A percentile compares a stretch with the other conserved stretches of the same genome.
Conservation (phyloP, 2,113 vertebrate species). For the Etheostoma spectabile region DNA sequence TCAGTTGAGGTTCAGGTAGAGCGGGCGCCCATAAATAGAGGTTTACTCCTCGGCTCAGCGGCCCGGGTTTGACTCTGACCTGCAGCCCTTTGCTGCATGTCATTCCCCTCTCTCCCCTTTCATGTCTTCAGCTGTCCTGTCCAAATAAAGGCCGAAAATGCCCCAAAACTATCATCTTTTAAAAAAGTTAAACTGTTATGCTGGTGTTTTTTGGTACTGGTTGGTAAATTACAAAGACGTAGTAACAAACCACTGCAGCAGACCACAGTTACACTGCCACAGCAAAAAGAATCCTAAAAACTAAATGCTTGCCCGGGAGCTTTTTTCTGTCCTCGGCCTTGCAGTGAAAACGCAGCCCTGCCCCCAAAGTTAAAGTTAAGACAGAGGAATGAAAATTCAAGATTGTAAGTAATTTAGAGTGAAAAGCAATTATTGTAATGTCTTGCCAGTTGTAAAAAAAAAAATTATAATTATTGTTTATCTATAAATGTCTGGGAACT, state of each 20-base stretch:
- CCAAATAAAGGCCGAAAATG: too few species aligned
- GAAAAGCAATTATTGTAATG: not conserved
- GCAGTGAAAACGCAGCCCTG: slow-evolving; percentile 18
- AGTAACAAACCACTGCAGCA: not conserved
- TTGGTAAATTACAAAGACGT: slow-evolving; percentile 2
- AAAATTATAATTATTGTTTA: not conserved
- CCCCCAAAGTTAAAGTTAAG: slow-evolving; percentile 6
- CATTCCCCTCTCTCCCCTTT: too few species aligned
- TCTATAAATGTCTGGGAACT: not conserved
- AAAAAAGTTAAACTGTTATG: not conserved
- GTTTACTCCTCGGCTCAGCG: too few species aligned
- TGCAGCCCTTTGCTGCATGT: too few species aligned
- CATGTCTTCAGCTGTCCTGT: too few species aligned
- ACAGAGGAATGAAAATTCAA: slow-evolving; percentile 23
- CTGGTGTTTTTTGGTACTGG: not conserved
- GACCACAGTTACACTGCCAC: slow-evolving; percentile 5
- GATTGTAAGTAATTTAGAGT: not conserved
- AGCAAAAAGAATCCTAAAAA: slow-evolving; percentile 10
- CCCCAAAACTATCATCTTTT: too few species aligned
- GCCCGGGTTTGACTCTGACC: too few species aligned
- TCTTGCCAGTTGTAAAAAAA: not conserved
- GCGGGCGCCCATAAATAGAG: too few species aligned
- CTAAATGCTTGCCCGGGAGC: not conserved
- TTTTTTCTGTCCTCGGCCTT: slow-evolving; percentile 12
- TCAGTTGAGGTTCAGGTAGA: too few species aligned